These are phyloP conservation scores for Hirtodrosophila cameraria DNA, from an alignment of 2,888 invertebrate species.

Conservation along the genomic window DNA sequence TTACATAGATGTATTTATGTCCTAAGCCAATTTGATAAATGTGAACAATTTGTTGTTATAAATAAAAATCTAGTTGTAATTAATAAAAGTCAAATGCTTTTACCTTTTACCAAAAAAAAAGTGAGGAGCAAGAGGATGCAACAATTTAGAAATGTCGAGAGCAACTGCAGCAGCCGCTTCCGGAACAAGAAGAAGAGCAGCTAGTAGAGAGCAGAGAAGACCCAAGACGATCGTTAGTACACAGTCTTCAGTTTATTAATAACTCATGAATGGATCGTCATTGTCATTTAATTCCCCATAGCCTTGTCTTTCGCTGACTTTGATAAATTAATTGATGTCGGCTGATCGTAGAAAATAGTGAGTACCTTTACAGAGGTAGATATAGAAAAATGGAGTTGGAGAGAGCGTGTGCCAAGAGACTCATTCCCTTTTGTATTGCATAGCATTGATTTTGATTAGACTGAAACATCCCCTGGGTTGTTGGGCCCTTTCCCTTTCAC, in stretches of 20 bases:
- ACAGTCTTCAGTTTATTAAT: slow-evolving; percentile 64
- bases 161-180: slow-evolving; percentile 68
- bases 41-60: slow-evolving; percentile 74
- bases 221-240: slow-evolving; percentile 55
- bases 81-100: slow-evolving; percentile 69
- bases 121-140: too few relatives aligned
- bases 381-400: neutral
- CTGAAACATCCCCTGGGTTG: slow-evolving; percentile 50
- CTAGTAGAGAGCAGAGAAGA: slow-evolving; percentile 1
- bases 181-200: slow-evolving; percentile 33
- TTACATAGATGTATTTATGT: slow-evolving; percentile 38
- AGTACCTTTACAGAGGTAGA: neutral
- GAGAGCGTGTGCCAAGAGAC: slow-evolving; percentile 52
- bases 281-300: slow-evolving; percentile 71
- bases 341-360: slow-evolving; percentile 44
- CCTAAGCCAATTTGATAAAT: slow-evolving; percentile 71
- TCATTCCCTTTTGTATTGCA: slow-evolving; percentile 1
- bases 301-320: slow-evolving; percentile 70
- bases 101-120: slow-evolving; percentile 40
- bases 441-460: slow-evolving; percentile 60
- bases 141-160: slow-evolving; percentile 54
- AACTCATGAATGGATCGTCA: slow-evolving; percentile 67
- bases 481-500: slow-evolving; percentile 48
- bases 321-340: slow-evolving; percentile 72
- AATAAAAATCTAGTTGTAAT: slow-evolving; percentile 74